Evolutionary conservation across 2,113 vertebrate species (phyloP).

Genomic region (Oncorhynchus clarkii): DNA sequence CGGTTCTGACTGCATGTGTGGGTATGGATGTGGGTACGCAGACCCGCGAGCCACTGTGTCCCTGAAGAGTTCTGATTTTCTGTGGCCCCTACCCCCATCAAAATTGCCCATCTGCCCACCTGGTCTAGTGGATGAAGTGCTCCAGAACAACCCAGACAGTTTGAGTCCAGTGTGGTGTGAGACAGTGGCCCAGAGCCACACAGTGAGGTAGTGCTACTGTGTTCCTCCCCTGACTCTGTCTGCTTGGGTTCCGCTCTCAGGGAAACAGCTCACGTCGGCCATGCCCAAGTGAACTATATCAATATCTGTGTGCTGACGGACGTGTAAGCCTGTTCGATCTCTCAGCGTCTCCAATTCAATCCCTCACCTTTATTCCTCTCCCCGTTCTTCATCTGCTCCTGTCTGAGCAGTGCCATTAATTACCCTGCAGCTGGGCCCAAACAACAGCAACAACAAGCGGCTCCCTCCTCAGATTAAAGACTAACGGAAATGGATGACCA

Average conservation of each 20-base stretch:
- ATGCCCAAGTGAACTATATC: slow-evolving; percentile 27
- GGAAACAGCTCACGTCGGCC: slow-evolving; percentile 35
- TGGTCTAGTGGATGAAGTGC: too few relatives aligned
- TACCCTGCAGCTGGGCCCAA: too few relatives aligned
- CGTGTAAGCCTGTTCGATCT: slow-evolving; percentile 58
- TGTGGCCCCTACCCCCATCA: too few relatives aligned
- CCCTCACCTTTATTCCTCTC: slow-evolving; percentile 61
- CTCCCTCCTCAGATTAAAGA: too few relatives aligned
- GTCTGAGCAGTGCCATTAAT: too few relatives aligned
- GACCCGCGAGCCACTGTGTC: too few relatives aligned
- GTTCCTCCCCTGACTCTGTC: background rate
- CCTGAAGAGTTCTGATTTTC: too few relatives aligned
- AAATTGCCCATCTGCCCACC: too few relatives aligned
- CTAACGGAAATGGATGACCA: too few relatives aligned
- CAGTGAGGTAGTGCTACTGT: slow-evolving; percentile 4
- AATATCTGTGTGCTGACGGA: slow-evolving; percentile 57
- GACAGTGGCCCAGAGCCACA: slow-evolving; percentile 11
- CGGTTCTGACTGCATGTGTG: too few relatives aligned
- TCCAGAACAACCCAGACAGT: background rate
- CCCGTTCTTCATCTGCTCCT: background rate
- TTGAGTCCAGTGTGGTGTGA: background rate
- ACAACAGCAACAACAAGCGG: too few relatives aligned
- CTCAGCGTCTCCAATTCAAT: slow-evolving; percentile 39
- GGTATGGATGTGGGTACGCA: too few relatives aligned
- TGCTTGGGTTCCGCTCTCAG: slow-evolving; percentile 17